Evolutionary conservation across 1,140 invertebrate genomes (phyloP).

Genomic region (Trigoniulus corallinus): DNA sequence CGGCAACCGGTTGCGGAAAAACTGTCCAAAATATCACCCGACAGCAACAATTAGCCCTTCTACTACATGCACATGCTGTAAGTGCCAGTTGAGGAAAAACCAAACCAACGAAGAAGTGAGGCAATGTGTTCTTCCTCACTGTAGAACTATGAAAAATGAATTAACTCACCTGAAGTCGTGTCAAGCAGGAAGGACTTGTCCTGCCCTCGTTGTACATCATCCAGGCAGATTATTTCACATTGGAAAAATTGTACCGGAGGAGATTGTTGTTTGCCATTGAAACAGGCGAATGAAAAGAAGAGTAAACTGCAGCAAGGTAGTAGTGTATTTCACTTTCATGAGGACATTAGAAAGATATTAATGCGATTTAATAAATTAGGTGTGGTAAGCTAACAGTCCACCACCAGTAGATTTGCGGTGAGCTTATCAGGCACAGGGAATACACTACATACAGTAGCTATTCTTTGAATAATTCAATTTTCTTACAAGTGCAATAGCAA

Average conservation of each 20-base stretch:
- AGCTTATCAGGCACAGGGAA: too few species aligned
- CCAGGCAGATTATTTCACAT: slow-evolving; percentile 93
- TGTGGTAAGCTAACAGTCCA: slow-evolving; percentile 98
- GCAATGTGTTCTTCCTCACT: slow-evolving; percentile 80
- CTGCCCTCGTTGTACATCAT: slow-evolving; percentile 91
- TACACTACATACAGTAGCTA: too few species aligned
- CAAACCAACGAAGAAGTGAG: slow-evolving; percentile 24
- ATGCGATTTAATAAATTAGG: slow-evolving; percentile 96
- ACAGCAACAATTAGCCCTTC: slow-evolving; percentile 89
- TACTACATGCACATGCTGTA: slow-evolving; percentile 97
- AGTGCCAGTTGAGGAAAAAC: slow-evolving; percentile 84
- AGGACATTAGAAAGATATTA: too few species aligned
- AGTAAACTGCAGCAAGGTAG: slow-evolving; percentile 17
- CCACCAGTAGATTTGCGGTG: slow-evolving; percentile 76
- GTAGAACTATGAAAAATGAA: slow-evolving; percentile 99
- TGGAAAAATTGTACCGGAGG: slow-evolving; percentile 93
- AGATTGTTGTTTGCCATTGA: slow-evolving; percentile 94
- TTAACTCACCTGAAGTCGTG: slow-evolving; percentile 96
- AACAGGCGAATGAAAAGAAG: slow-evolving; percentile 75
- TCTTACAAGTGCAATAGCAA: too few species aligned
- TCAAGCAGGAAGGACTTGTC: slow-evolving; percentile 77
- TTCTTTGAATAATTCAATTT: too few species aligned
- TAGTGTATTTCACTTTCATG: too few species aligned
- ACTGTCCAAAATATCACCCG: too few species aligned
- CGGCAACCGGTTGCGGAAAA: too few species aligned